Conservation (phyloP, 2,888 invertebrate genomes). For the Lottia scabra region DNA sequence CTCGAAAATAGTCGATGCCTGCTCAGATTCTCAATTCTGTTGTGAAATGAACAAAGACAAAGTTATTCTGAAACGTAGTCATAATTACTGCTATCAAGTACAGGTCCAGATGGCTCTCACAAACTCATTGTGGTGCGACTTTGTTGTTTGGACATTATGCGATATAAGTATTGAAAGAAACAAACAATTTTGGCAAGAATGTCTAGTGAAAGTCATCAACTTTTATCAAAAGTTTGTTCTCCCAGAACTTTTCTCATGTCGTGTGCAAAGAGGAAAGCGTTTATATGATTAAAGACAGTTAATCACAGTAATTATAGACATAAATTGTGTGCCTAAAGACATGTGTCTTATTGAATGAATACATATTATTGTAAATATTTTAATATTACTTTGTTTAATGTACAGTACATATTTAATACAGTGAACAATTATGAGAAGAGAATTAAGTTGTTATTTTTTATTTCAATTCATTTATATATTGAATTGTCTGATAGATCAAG, state of each 20-base stretch:
- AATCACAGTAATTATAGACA: no score
- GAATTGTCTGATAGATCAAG: no score
- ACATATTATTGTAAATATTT: no score
- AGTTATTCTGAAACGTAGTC: not conserved
- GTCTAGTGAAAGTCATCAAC: not conserved
- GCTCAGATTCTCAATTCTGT: not conserved
- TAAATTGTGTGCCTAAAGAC: no score
- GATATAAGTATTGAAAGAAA: slow-evolving; percentile 10
- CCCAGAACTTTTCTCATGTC: not conserved
- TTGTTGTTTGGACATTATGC: slow-evolving; percentile 12
- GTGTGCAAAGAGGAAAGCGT: not conserved
- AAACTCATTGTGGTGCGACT: not conserved
- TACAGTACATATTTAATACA: no score
- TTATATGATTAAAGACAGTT: not conserved
- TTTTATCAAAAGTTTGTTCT: not conserved
- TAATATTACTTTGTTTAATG: no score
- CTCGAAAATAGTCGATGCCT: not conserved
- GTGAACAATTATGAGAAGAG: no score
- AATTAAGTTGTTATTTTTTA: no score
- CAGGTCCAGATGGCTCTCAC: slow-evolving; percentile 10
- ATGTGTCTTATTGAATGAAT: no score
- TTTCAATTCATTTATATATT: no score
- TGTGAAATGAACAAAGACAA: not conserved
- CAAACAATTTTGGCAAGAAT: slow-evolving; percentile 6
- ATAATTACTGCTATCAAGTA: slow-evolving; percentile 2